Base-by-base conservation (phyloP, 2,797 vertebrate species). In the Microhierax caerulescens region DNA sequence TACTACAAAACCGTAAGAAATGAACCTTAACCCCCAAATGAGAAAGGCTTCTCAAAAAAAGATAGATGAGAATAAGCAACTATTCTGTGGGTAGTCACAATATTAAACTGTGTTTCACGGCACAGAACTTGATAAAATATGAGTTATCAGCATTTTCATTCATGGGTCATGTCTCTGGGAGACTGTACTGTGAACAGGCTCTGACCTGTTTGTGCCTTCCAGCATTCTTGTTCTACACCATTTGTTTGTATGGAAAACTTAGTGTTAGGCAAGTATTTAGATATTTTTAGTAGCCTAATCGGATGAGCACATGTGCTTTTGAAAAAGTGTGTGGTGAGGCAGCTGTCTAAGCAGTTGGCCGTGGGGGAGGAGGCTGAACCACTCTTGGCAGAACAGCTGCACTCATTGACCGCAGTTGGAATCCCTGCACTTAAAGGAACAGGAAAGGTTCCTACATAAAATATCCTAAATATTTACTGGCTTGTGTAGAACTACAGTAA, bases 231-330 rank as follows among this genome's bases (percentile, higher is more conserved):
- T 39, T 64, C 63, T 70, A 6, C 68, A 51, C 67, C 63, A 91
- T 84, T 80, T 90, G 90, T 86, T 85, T 92, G 43, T 43, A 10
- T 72, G 81, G 81, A 85, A 60, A 93, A 96, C 72, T 91, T 88
- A 85, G 75, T 27, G 43, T 91, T 80, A 65, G 72, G 78, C 84
- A 91, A 95, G 86, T 64, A 22, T 77, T 53, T 18, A 34, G 92
- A 1, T 97, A 97, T 97, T 97, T 97, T 97, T 97, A 97, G 97
- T 80, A 91, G 86, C 61, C 78, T 97, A 92, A 97, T 93, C 36
- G 47, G 96, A 92, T 92, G 87, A 92, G 86, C 93, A 83, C 53
- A 3, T 90, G 88, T 93, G 37, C 65, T 84, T 73, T 34, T 36
- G 53, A 69, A 70, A 32, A 39, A 67, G 56, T 16, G 82, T 57